Base-by-base conservation (phyloP, 2,113 vertebrate genomes). In the Ascaphus truei region DNA sequence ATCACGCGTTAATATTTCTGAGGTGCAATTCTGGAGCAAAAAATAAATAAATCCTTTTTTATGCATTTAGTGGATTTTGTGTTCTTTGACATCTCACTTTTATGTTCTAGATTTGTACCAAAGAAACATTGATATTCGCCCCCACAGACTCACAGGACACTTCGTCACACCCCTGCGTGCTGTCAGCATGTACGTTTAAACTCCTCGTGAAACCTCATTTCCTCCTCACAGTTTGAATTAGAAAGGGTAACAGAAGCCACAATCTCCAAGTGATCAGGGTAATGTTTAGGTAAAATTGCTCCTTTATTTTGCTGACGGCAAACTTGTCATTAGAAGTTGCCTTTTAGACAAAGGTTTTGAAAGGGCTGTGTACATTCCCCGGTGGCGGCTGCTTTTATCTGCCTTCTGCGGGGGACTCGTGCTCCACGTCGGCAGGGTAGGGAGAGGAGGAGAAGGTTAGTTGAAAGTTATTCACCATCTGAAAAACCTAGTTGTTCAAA, bases 401-500 rank as follows among this genome's bases (percentile, higher is more conserved):
- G 23, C 31, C 15, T 31, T 59, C 41, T 36, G 66, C 55, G 65
- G 53, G 53, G 45, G 25, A 39, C 7, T 16, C 5, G 22, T 12
- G 16, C 34, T 58, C 29, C 22, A 26, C 22, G n/a, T 13, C 41
- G 7, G 16, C 13, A 20, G 27, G 31, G 45, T 15, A 50, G 23
- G 43, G 47, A 37, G 47, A 68, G 22, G 55, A 59, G 55, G 65
- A 59, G 65, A 68, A 60, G 65, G 65, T 68, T 51, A 68, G 55
- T 43, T 68, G 55, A 59, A 68, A 68, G 66, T 68, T 68, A 68
- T 68, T 50, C 60, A 60, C 43, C 55, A 60, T 68, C 45, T 48
- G 53, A 68, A 58, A n/a, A 68, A 68, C 52, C 30, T 48, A 30
- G 41, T 59, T 68, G 65, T 59, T 68, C 30, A 50, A 59, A 68